These are phyloP conservation scores for Arbacia lixula DNA, from an alignment of 53 echinoderm and acorn worm genomes.

Conservation along the genomic window DNA sequence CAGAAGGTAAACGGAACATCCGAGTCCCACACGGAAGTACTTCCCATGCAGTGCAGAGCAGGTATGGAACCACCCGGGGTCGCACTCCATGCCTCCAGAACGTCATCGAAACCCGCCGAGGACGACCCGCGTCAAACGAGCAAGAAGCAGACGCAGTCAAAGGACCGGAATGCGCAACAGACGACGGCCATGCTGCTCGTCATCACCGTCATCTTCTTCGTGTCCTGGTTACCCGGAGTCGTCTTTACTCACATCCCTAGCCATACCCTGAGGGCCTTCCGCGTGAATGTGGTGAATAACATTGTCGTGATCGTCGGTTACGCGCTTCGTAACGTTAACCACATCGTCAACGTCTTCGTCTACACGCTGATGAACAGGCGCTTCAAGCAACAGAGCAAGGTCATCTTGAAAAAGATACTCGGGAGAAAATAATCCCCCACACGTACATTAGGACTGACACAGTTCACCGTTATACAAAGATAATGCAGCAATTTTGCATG, in stretches of 20 bases:
- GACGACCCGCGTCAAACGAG: background rate
- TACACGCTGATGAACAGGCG: slow-evolving; percentile 35
- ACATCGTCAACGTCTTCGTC: slow-evolving; percentile 44
- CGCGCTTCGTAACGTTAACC: slow-evolving; percentile 43
- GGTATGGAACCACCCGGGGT: too few species aligned
- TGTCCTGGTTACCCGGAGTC: slow-evolving; percentile 26
- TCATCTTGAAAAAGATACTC: background rate
- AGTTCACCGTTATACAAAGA: too few species aligned
- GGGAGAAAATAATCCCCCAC: background rate
- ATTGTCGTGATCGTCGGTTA: slow-evolving; percentile 35
- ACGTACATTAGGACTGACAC: background rate
- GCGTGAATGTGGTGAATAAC: slow-evolving; percentile 1
- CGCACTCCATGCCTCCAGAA: too few species aligned
- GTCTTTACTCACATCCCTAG: slow-evolving; percentile 27
- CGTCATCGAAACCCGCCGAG: too few species aligned
- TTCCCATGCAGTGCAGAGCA: too few species aligned
- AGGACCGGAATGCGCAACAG: background rate
- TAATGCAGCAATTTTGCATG: too few species aligned
- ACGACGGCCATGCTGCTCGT: slow-evolving; percentile 24
- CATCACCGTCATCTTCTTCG: slow-evolving; percentile 43
- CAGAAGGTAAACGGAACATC: too few species aligned
- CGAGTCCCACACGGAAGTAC: too few species aligned
- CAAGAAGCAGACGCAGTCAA: background rate
- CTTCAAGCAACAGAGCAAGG: slow-evolving; percentile 17
- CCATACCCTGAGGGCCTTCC: background rate